Evolutionary conservation across 2,888 invertebrate genomes (phyloP).

Genomic region (Anaspis maculata): DNA sequence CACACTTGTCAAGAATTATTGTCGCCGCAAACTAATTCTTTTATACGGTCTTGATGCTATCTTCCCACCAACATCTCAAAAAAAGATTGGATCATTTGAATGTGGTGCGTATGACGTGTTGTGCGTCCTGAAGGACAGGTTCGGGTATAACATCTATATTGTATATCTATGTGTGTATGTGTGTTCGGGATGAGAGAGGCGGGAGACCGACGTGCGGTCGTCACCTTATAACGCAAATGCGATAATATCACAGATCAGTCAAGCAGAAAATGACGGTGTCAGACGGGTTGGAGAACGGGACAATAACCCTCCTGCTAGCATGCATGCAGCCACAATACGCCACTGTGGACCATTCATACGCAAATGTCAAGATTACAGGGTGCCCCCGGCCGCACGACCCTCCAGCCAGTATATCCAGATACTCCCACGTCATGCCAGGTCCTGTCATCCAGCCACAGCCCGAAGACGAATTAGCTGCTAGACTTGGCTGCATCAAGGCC

Average conservation of each 20-base stretch:
- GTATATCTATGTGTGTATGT: too few species aligned
- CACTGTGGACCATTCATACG: constrained; percentile 36
- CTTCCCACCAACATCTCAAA: too few species aligned
- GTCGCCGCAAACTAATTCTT: too few species aligned
- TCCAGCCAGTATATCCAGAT: constrained; percentile 9
- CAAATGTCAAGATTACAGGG: constrained; percentile 38
- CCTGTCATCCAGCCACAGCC: constrained; percentile 10
- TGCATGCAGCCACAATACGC: constrained; percentile 25
- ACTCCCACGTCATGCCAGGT: constrained; percentile 12
- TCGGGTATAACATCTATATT: too few species aligned
- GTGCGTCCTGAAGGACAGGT: too few species aligned
- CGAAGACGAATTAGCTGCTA: constrained; percentile 14
- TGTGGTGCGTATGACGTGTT: too few species aligned
- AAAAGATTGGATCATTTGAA: too few species aligned
- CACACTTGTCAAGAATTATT: too few species aligned
- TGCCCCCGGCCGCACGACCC: constrained; percentile 13
- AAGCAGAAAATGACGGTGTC: constrained; percentile 44
- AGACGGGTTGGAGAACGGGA: too few species aligned
- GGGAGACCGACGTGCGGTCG: background rate
- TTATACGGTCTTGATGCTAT: too few species aligned
- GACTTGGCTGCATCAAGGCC: too few species aligned
- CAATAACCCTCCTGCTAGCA: constrained; percentile 37
- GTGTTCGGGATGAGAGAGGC: too few species aligned
- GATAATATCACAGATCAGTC: constrained; percentile 35
- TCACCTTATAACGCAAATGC: constrained; percentile 10